Percentiles rank a stretch among this genome's conserved stretches.
These are phyloP conservation scores for Oeneis ivallda DNA, from an alignment of 2,888 invertebrate species.

Conservation along the genomic window DNA sequence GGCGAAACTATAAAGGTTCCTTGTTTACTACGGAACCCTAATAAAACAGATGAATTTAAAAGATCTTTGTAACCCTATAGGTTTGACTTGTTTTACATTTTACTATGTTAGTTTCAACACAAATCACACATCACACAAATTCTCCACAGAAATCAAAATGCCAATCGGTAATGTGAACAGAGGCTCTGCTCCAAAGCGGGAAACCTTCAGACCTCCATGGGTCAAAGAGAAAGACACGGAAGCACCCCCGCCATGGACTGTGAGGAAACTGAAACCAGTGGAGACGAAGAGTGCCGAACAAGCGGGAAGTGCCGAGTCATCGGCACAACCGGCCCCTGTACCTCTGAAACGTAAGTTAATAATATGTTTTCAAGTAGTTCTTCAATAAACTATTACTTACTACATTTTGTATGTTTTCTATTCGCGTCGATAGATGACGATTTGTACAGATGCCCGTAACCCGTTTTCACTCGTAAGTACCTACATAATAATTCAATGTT, in stretches of 20 bases:
- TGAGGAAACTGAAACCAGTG: conserved; percentile 77
- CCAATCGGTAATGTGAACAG: conserved; percentile 77
- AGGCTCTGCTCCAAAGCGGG: conserved; percentile 80
- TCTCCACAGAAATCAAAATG: conserved; percentile 50
- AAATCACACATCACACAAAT: neutral
- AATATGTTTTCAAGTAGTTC: too few species aligned
- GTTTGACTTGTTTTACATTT: too few species aligned
- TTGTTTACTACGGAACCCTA: too few species aligned
- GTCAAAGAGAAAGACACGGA: conserved; percentile 85
- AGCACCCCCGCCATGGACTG: conserved; percentile 83
- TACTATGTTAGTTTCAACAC: neutral
- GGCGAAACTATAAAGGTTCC: too few species aligned
- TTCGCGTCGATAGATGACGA: too few species aligned
- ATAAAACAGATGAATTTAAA: too few species aligned
- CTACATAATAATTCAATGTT: too few species aligned
- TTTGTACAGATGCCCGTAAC: too few species aligned
- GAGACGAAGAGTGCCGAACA: conserved; percentile 52
- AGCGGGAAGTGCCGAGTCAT: conserved; percentile 30
- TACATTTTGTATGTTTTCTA: too few species aligned
- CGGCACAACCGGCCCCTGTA: conserved; percentile 43
- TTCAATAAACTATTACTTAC: too few species aligned
- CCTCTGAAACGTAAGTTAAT: conserved; percentile 69
- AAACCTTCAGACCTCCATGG: conserved; percentile 88
- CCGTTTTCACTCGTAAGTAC: too few species aligned
- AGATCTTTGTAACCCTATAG: too few species aligned